Evolutionary conservation across 2,113 vertebrate species (phyloP).

Genomic region (Erythrocercus mccallii): DNA sequence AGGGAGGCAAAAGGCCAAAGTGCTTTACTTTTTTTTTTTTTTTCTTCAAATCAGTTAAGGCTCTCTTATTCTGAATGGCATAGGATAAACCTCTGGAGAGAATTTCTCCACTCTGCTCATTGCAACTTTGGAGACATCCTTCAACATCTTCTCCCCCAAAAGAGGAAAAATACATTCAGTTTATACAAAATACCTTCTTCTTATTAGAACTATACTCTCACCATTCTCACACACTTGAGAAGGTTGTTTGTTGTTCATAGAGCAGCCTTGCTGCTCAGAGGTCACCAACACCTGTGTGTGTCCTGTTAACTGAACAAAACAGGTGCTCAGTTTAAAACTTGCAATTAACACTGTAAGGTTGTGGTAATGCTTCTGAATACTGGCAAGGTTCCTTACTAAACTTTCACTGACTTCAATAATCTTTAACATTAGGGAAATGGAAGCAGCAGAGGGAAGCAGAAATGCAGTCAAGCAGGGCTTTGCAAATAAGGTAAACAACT

Average conservation of each 20-base stretch:
- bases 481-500: background rate
- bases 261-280: background rate
- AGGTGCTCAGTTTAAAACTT: background rate
- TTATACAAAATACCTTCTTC: background rate
- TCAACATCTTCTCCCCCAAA: background rate
- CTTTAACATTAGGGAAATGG: background rate
- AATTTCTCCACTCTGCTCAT: background rate
- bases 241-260: background rate
- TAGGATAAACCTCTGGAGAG: background rate
- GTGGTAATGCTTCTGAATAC: background rate
- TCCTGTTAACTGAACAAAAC: background rate
- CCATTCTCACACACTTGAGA: background rate
- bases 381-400: accelerated
- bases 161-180: background rate
- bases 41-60: background rate
- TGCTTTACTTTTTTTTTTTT: background rate
- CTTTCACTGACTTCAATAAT: background rate
- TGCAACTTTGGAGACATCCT: background rate
- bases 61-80: background rate
- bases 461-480: background rate
- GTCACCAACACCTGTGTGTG: background rate
- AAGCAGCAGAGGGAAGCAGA: background rate
- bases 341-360: background rate
- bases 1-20: background rate
- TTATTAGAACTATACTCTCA: background rate